These are phyloP conservation scores for Malacosoma neustria DNA, from an alignment of 2,888 invertebrate genomes.

Conservation along the genomic window DNA sequence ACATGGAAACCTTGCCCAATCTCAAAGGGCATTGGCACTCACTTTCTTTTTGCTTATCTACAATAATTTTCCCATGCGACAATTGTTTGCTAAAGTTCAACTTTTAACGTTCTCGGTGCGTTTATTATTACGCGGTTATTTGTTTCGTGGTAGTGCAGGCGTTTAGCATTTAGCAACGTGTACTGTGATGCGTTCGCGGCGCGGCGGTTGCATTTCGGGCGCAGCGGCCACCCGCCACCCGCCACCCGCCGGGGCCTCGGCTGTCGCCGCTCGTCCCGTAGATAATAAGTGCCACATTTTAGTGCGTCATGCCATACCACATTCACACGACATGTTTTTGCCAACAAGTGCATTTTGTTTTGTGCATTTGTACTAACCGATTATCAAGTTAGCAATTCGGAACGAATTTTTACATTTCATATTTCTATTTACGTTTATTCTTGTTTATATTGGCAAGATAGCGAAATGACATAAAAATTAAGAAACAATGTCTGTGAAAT, in stretches of 20 bases:
- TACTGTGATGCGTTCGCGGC: conserved; percentile 14
- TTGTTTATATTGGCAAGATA: neutral
- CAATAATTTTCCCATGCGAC: conserved; percentile 3
- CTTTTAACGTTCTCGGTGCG: neutral
- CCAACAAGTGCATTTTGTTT: conserved; percentile 36
- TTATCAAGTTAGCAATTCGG: neutral
- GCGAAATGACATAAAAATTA: neutral
- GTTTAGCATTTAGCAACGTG: conserved; percentile 26
- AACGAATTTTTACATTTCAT: too few species aligned
- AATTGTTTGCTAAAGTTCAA: neutral
- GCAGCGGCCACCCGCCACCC: conserved; percentile 36
- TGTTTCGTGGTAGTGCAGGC: conserved; percentile 8
- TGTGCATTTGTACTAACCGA: conserved; percentile 18
- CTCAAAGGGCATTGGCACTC: conserved; percentile 30
- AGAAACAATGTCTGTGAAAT: conserved; percentile 20
- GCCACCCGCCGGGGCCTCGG: conserved; percentile 59
- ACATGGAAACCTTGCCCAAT: conserved; percentile 20
- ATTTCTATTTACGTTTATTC: neutral
- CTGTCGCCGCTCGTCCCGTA: conserved; percentile 37
- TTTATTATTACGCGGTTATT: conserved; percentile 4
- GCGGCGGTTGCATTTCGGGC: conserved; percentile 39
- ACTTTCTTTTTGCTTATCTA: conserved; percentile 20
- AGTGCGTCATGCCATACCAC: conserved; percentile 35
- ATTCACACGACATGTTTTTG: conserved; percentile 31
- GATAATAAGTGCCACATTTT: conserved; percentile 61